Evolutionary conservation across 1,140 invertebrate genomes (phyloP).

Genomic region (Venturia canescens): DNA sequence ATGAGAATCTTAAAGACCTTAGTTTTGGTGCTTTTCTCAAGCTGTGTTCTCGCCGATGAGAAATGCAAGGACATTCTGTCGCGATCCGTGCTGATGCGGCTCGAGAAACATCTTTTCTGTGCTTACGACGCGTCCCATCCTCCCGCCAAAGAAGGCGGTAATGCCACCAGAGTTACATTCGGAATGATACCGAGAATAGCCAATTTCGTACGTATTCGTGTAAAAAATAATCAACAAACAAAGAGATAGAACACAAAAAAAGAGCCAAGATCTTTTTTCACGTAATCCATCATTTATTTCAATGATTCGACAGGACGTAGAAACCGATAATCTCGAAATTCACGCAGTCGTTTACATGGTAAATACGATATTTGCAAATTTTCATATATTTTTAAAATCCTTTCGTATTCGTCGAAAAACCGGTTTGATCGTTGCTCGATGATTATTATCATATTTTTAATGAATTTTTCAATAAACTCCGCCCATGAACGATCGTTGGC

Average conservation of each 20-base stretch:
- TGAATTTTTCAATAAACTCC: not conserved
- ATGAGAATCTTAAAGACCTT: not conserved
- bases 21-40: not conserved
- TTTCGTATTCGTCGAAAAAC: not conserved
- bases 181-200: slow-evolving; percentile 72
- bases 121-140: slow-evolving; percentile 74
- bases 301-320: not conserved
- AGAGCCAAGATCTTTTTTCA: slow-evolving; percentile 22
- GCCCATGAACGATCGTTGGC: not conserved
- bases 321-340: not conserved
- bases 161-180: slow-evolving; percentile 69
- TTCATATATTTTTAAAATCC: not conserved
- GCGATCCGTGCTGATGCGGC: slow-evolving; percentile 51
- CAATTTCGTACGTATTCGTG: slow-evolving; percentile 61
- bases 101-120: slow-evolving; percentile 74
- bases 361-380: slow-evolving; percentile 32
- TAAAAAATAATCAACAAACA: too few species aligned
- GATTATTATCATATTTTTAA: not conserved
- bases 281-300: not conserved
- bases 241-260: not conserved
- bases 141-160: slow-evolving; percentile 66
- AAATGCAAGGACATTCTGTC: slow-evolving; percentile 59
- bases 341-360: slow-evolving; percentile 1
- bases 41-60: not conserved
- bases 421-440: not conserved